Base-by-base conservation (phyloP, 2,888 invertebrate genomes). In the Drosophila acutilabella region DNA sequence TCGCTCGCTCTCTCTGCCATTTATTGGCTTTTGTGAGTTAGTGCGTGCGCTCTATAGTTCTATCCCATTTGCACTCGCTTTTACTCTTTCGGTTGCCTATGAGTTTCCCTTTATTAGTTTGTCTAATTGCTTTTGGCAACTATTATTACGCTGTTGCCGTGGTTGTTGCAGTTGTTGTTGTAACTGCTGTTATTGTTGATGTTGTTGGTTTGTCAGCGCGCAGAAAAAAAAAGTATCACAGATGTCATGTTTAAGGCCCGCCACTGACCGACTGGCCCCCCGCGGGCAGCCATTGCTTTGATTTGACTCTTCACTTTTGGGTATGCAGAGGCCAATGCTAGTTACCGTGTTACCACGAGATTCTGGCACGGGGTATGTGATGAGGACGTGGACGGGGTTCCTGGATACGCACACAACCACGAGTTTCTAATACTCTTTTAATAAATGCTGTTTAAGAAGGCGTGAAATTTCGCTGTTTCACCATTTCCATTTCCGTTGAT, bases 391-490 rank as follows among this genome's bases (percentile, higher is more conserved):
- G 41, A 14, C 59, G 53, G 18, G 23, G 66, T 56, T 58, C 54
- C 60, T 61, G 56, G 16, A 18, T 54, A 56, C 44, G 45, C 30
- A n/a, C 14, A 14, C 41, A 36, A 48, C 58, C 60, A 65, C 54
- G 58, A 48, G 64, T 62, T 61, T 81, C 65, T 71, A 73, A 75
- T 81, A 83, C 71, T 67, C 69, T 72, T 81, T 88, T 89, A 86
- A 82, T 90, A 88, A 88, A 90, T 69, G 78, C 70, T 80, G 88
- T 86, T 88, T 84, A 90, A 82, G 90, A 88, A 89, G 89, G 89
- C 89, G 89, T 90, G 86, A 90, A 89, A 89, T 78, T 78, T 75
- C 71, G 70, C 75, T 75, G 77, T 81, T 78, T 71, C 76, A 78
- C 68, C 72, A 74, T 81, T 88, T 74, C 59, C 79, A 56, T 56